Percentiles rank a stretch among this genome's conserved stretches.
These are phyloP conservation scores for human (Homo sapiens) DNA, from an alignment of 2,113 vertebrate genomes.

Conservation along the genomic window GRCh38 chr12:65079001-65079500, in stretches of 20 bases:
- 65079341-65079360: constrained; percentile 28
- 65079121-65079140: no score
- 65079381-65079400: background rate
- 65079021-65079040: no score
- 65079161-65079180: no score
- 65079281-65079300: background rate
- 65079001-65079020: no score
- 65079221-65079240: background rate
- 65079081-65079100: no score
- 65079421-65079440: background rate
- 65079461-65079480: background rate
- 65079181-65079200: background rate
- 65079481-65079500: background rate
- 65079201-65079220: background rate
- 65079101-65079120: no score
- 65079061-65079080: no score
- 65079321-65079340: background rate
- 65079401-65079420: background rate
- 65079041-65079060: no score
- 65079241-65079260: background rate
- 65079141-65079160: no score
- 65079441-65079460: background rate
- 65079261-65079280: background rate
- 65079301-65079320: constrained; percentile 1
- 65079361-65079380: background rate